phyloP scores from a whole-genome alignment of 1,140 invertebrate genomes.

The Pemphigus obesinymphae region DNA sequence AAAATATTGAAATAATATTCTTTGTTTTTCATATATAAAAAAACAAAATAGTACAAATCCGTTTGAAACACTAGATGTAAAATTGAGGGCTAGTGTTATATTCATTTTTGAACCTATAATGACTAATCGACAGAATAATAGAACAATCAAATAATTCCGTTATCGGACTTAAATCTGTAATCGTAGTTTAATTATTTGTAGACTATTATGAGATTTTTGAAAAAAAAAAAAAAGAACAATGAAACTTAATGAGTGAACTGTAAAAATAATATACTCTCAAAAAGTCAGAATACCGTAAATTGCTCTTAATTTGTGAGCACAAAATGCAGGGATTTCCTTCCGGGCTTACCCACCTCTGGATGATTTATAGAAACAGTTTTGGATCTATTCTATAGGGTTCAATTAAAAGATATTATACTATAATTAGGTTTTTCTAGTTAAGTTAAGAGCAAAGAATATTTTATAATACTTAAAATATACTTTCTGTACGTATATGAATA shows the following conservation, averaged over 20 bases:
- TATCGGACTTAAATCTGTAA: neutral
- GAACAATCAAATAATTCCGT: neutral
- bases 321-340: neutral
- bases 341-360: neutral
- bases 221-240: too few relatives aligned
- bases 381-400: neutral
- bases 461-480: neutral
- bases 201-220: neutral
- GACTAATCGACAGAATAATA: too few relatives aligned
- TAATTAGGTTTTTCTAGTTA: slow-evolving; percentile 4
- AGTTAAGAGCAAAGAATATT: neutral
- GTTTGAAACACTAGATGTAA: too few relatives aligned
- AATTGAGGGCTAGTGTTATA: too few relatives aligned
- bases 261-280: neutral
- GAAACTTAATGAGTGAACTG: neutral
- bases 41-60: too few relatives aligned
- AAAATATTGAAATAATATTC: too few relatives aligned
- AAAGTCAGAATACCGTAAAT: neutral
- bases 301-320: slow-evolving; percentile 6
- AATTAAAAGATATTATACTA: slow-evolving; percentile 17
- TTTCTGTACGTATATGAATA: neutral
- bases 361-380: slow-evolving; percentile 3
- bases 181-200: neutral
- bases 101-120: too few relatives aligned
- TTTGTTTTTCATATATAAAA: too few relatives aligned